Base-by-base conservation (phyloP, 2,888 invertebrate genomes). In the Rosalia funebris region DNA sequence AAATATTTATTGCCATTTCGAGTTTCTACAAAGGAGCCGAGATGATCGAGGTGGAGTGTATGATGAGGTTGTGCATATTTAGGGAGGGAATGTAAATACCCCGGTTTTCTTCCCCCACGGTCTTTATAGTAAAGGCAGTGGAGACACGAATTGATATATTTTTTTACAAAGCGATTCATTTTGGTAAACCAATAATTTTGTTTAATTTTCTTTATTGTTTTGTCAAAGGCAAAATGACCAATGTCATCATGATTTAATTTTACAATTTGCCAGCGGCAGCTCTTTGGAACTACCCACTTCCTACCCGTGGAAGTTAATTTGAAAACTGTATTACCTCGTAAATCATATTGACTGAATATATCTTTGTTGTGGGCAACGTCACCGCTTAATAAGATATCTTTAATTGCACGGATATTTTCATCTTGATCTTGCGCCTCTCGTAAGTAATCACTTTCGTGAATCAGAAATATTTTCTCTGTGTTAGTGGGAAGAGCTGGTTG, bases 151-250 rank as follows among this genome's bases (percentile, higher is more conserved):
- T 57, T 57, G 2, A 57, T 57, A 11, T 57, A 56, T 58, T 57
- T 57, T 41, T 52, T 3, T 3, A 25, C 25, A 25, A 25, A 2
- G 10, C 70, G 73, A 68, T 9, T 65, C 64, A 41, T 41, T 41
- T 41, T 41, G 2, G 4, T 12, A 9, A 15, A 39, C 39, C 39
- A 39, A 15, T 16, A 17, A 10, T 41, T 16, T 15, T 41, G 14
- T n/a, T 41, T 41, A 16, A 41, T 16, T 41, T 16, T 4, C 5
- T 63, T 31, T 4, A 71, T 4, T 10, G 71, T 71, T 34, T 71
- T 72, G 7, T 70, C 68, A 0, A 68, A 42, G 1, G 65, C 62
- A 55, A 71, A 75, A 54, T 75, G 74, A 11, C 72, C 72, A 14
- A 71, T 63, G 4, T 71, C 66, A 42, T 72, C 67, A 41, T 72